Percentiles rank a stretch among this genome's conserved stretches.
phyloP scores from a whole-genome alignment of 2,113 vertebrate species.

The Amphiprion ocellaris region DNA sequence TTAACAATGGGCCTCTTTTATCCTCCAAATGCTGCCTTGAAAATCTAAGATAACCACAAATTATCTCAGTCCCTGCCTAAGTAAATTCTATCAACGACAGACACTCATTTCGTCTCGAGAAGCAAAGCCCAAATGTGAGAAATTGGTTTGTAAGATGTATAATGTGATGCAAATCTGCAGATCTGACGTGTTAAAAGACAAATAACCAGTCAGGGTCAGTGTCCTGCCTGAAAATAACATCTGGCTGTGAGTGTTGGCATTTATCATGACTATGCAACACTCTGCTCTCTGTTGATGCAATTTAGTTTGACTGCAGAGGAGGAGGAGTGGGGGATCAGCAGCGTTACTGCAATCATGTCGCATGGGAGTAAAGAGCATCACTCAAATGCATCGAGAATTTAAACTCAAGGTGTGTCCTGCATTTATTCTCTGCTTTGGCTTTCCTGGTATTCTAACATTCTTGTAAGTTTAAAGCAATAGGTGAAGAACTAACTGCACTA shows the following conservation, averaged over 20 bases:
- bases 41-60: constrained; percentile 31
- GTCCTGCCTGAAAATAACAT: not conserved
- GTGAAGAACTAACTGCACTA: not conserved
- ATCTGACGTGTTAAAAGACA: too few species aligned
- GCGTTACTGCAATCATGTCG: constrained; percentile 1
- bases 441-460: too few species aligned
- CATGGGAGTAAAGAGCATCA: not conserved
- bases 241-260: not conserved
- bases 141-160: too few species aligned
- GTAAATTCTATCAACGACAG: not conserved
- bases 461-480: too few species aligned
- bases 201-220: constrained; percentile 1
- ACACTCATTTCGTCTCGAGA: not conserved
- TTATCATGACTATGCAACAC: constrained; percentile 22
- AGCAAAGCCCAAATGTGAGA: not conserved
- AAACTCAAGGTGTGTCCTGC: too few species aligned
- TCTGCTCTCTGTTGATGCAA: not conserved
- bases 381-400: not conserved
- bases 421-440: too few species aligned
- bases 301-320: not conserved
- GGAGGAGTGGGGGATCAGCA: not conserved
- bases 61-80: not conserved
- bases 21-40: constrained; percentile 35
- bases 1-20: constrained; percentile 53
- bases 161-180: too few species aligned